phyloP scores from a whole-genome alignment of 2,797 vertebrate genomes.

The Poecilia picta region DNA sequence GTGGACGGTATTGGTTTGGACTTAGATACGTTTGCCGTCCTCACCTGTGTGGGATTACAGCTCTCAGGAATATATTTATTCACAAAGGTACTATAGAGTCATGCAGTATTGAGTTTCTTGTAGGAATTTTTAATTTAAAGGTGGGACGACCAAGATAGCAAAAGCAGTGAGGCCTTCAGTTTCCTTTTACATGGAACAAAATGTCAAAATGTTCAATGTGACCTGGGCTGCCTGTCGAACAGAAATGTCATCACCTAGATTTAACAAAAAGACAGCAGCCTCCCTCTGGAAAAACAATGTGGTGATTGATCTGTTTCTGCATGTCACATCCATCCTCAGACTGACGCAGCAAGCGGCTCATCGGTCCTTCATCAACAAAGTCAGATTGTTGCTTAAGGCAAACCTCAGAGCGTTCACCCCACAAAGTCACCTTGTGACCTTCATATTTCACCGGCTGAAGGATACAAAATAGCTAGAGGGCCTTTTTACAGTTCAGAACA shows the following conservation, averaged over 20 bases:
- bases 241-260: neutral
- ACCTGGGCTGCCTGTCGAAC: neutral
- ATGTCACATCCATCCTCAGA: neutral
- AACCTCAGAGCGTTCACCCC: neutral
- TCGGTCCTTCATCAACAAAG: neutral
- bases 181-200: neutral
- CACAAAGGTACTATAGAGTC: neutral
- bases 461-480: neutral
- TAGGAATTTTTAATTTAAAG: slow-evolving; percentile 7
- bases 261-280: neutral
- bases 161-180: neutral
- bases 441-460: neutral
- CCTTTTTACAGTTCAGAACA: neutral
- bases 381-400: neutral
- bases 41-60: neutral
- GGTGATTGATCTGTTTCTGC: slow-evolving; percentile 8
- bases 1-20: neutral
- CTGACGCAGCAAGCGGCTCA: neutral
- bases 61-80: neutral
- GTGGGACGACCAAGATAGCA: neutral
- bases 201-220: neutral
- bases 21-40: neutral
- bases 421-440: neutral
- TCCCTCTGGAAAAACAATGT: neutral
- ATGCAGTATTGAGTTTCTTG: neutral